phyloP scores from a whole-genome alignment of 2,888 invertebrate species.

The Trichopoda pennipes region DNA sequence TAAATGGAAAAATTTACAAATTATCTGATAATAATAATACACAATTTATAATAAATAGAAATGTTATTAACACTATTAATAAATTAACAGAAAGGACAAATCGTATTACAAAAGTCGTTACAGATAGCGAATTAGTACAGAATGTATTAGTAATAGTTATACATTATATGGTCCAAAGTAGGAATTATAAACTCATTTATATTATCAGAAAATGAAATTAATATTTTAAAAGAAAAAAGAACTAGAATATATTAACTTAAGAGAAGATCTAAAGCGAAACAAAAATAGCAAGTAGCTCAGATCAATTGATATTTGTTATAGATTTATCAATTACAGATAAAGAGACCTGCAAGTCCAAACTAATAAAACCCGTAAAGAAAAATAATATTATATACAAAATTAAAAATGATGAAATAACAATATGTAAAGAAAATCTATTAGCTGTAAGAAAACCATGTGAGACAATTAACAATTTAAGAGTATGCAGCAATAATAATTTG shows the following conservation, averaged over 20 bases:
- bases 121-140: conserved; percentile 4
- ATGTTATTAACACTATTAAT: conserved; percentile 1
- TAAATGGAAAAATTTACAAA: conserved; percentile 22
- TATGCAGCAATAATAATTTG: conserved; percentile 15
- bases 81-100: background rate
- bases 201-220: conserved; percentile 13
- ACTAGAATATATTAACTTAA: conserved; percentile 1
- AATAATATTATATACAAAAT: conserved; percentile 16
- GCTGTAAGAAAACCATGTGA: conserved; percentile 16
- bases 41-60: conserved; percentile 31
- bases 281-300: conserved; percentile 8
- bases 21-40: conserved; percentile 19
- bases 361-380: conserved; percentile 22
- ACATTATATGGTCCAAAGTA: conserved; percentile 1
- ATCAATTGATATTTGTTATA: conserved; percentile 15
- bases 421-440: background rate
- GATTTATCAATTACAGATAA: conserved; percentile 20
- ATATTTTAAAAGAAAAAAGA: conserved; percentile 3
- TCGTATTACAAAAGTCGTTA: background rate
- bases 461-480: conserved; percentile 15
- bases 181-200: conserved; percentile 17
- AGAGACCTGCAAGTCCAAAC: conserved; percentile 5
- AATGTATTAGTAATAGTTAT: background rate
- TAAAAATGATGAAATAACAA: conserved; percentile 15
- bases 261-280: background rate